Conservation (phyloP, 92 coral and sea anemone species). For the Heliopora coerulea region DNA sequence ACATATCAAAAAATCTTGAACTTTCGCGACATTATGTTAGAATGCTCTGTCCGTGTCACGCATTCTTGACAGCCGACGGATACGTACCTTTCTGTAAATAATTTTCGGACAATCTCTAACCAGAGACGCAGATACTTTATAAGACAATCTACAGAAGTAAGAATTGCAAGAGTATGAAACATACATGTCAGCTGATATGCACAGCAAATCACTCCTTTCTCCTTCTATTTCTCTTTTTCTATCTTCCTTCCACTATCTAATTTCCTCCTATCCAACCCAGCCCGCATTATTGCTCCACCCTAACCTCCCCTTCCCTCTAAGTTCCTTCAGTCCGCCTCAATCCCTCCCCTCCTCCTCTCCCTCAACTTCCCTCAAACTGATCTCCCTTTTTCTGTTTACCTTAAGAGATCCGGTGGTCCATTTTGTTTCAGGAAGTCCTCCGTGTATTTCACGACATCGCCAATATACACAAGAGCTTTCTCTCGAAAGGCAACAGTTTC, state of each 20-base stretch:
- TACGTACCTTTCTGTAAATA: constrained; percentile 85
- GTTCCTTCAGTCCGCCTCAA: too few relatives aligned
- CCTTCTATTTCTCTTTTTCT: too few relatives aligned
- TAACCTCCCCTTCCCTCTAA: too few relatives aligned
- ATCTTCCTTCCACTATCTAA: too few relatives aligned
- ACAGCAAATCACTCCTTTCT: too few relatives aligned
- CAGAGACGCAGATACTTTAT: constrained; percentile 70
- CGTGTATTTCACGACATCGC: constrained; percentile 79
- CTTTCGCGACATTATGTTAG: too few relatives aligned
- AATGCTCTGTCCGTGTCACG: background rate
- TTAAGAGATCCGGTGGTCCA: constrained; percentile 78
- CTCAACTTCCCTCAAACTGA: background rate
- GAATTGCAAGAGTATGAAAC: too few relatives aligned
- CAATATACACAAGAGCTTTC: constrained; percentile 71
- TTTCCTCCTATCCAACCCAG: too few relatives aligned
- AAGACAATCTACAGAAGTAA: constrained; percentile 82
- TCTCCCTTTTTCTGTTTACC: constrained; percentile 61
- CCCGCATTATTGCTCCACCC: too few relatives aligned
- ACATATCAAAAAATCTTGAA: too few relatives aligned
- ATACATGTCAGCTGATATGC: too few relatives aligned
- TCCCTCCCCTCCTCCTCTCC: too few relatives aligned
- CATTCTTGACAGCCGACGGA: background rate
- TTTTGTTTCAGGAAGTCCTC: constrained; percentile 67
- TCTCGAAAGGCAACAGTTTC: constrained; percentile 81
- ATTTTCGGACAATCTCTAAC: constrained; percentile 77